These are phyloP conservation scores for Brienomyrus longianalis DNA, from an alignment of 2,113 vertebrate genomes.

Conservation along the genomic window DNA sequence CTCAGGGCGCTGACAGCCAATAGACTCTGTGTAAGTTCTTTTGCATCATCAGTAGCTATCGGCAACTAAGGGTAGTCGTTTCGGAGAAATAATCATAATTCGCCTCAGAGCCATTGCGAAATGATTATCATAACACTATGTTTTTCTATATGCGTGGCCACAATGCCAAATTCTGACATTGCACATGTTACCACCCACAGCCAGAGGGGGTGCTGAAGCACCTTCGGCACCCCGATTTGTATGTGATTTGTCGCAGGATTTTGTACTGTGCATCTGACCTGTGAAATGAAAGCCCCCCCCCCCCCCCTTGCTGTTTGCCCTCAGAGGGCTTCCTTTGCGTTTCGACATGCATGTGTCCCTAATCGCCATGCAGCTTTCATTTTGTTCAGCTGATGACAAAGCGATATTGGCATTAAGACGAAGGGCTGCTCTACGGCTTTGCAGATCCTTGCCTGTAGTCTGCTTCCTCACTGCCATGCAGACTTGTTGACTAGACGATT, in stretches of 20 bases:
- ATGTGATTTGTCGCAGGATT: background rate
- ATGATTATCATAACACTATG: background rate
- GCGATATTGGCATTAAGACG: background rate
- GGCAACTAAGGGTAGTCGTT: background rate
- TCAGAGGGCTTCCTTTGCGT: too few relatives aligned
- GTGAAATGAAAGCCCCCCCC: background rate
- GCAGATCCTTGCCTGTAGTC: background rate
- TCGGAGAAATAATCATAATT: background rate
- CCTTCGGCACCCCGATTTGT: background rate
- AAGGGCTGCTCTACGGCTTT: background rate
- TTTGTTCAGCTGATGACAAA: background rate
- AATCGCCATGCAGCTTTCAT: background rate
- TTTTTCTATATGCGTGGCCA: background rate
- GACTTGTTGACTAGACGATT: background rate
- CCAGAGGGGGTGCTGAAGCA: background rate
- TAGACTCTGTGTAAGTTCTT: background rate
- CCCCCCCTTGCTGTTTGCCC: too few relatives aligned
- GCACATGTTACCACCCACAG: background rate
- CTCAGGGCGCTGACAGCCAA: background rate
- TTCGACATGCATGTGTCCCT: background rate
- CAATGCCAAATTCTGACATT: background rate
- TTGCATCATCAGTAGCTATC: background rate
- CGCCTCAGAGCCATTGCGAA: background rate
- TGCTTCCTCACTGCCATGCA: background rate
- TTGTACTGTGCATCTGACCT: background rate